These are phyloP conservation scores for Chymomyza amoena DNA, from an alignment of 2,888 invertebrate genomes.

Conservation along the genomic window DNA sequence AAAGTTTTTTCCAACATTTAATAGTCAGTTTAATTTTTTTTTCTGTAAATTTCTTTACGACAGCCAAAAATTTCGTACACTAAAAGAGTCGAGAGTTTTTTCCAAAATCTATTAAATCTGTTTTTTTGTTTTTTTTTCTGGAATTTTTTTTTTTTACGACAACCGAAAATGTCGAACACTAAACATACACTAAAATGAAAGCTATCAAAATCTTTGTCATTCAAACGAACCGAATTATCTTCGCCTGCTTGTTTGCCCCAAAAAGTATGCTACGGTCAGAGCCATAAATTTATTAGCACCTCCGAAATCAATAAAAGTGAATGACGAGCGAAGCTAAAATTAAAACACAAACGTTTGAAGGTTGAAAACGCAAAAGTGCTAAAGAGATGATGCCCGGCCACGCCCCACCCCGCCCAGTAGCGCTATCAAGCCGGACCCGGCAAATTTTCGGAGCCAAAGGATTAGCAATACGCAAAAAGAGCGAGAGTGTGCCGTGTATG, in stretches of 20 bases:
- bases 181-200: neutral
- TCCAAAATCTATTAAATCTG: no score
- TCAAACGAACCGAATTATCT: neutral
- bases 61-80: neutral
- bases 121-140: no score
- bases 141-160: neutral
- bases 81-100: neutral
- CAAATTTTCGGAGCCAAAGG: slow-evolving; percentile 49
- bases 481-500: neutral
- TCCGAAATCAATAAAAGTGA: slow-evolving; percentile 41
- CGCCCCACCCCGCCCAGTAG: neutral
- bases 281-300: slow-evolving; percentile 29
- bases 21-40: no score
- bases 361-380: neutral
- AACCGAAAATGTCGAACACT: neutral
- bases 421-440: neutral
- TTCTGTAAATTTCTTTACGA: neutral
- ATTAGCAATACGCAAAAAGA: slow-evolving; percentile 38
- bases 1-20: neutral
- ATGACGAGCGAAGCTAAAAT: slow-evolving; percentile 31
- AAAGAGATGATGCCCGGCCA: neutral
- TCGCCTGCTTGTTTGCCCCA: neutral
- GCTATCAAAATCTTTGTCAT: neutral
- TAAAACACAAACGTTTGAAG: slow-evolving; percentile 6
- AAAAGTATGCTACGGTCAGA: neutral